These are phyloP conservation scores for Caenorhabditis sulstoni DNA, from an alignment of 2,888 invertebrate species.

Conservation along the genomic window DNA sequence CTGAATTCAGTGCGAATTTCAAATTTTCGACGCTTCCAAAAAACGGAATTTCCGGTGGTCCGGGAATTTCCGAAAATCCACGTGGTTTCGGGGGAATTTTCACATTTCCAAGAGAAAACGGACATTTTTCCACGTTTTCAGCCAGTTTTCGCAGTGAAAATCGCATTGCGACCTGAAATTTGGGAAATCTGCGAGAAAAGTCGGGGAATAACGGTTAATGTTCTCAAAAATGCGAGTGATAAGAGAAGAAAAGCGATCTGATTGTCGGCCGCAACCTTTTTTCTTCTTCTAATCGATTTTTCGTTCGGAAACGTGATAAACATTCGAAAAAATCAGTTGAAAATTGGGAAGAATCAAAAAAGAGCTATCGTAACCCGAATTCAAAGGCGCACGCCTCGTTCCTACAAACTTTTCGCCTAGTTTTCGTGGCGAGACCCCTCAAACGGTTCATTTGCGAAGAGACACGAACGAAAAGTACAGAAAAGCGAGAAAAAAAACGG, in stretches of 20 bases:
- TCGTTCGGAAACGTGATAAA: no score
- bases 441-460: no score
- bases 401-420: no score
- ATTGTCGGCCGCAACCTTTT: no score
- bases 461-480: no score
- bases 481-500: no score
- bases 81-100: background rate
- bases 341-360: background rate
- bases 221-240: background rate
- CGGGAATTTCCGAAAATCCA: conserved; percentile 62
- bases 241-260: background rate
- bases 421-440: no score
- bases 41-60: conserved; percentile 57
- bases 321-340: background rate
- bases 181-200: conserved; percentile 8
- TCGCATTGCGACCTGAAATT: conserved; percentile 29
- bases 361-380: background rate
- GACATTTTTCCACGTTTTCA: conserved; percentile 45
- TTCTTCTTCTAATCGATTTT: no score
- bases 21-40: conserved; percentile 59
- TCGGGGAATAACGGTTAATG: no score
- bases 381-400: no score
- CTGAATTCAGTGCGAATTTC: conserved; percentile 38
- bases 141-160: conserved; percentile 28
- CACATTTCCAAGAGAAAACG: conserved; percentile 15